Conservation (phyloP, 2,113 vertebrate genomes). For the Gavialis gangeticus region DNA sequence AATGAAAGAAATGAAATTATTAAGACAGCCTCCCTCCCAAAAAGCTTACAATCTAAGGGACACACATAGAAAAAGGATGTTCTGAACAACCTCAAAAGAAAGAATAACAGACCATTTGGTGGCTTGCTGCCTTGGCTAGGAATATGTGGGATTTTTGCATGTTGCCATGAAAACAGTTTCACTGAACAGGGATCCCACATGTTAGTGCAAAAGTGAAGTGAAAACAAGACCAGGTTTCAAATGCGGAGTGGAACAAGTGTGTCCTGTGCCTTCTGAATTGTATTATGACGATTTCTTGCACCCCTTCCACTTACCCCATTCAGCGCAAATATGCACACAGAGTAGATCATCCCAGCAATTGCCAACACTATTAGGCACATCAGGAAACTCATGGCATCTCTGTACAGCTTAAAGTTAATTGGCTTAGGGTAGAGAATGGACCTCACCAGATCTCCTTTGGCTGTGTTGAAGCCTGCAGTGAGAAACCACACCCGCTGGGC, state of each 20-base stretch:
- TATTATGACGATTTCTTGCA: neutral
- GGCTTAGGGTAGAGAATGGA: slow-evolving; percentile 86
- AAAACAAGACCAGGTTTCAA: neutral
- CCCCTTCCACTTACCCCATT: slow-evolving; percentile 74
- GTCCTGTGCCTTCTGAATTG: neutral
- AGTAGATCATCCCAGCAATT: slow-evolving; percentile 82
- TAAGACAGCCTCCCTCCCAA: rapidly evolving
- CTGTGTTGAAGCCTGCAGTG: slow-evolving; percentile 83
- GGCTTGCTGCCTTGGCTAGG: neutral
- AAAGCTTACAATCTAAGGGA: neutral
- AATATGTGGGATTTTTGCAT: neutral
- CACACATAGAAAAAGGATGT: neutral
- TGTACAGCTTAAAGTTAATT: slow-evolving; percentile 84
- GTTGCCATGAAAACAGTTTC: neutral
- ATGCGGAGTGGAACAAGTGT: neutral
- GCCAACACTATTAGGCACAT: slow-evolving; percentile 78
- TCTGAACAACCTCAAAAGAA: neutral
- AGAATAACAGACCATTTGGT: neutral
- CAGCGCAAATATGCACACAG: slow-evolving; percentile 78
- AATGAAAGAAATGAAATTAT: neutral
- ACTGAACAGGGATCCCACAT: neutral
- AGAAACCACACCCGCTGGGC: neutral
- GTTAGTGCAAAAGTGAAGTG: neutral
- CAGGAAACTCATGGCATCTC: slow-evolving; percentile 81
- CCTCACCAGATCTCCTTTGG: slow-evolving; percentile 84